Percentiles rank a stretch among this genome's conserved stretches.
Conservation (phyloP, 2,888 invertebrate species). For the Amphimallon solstitiale region DNA sequence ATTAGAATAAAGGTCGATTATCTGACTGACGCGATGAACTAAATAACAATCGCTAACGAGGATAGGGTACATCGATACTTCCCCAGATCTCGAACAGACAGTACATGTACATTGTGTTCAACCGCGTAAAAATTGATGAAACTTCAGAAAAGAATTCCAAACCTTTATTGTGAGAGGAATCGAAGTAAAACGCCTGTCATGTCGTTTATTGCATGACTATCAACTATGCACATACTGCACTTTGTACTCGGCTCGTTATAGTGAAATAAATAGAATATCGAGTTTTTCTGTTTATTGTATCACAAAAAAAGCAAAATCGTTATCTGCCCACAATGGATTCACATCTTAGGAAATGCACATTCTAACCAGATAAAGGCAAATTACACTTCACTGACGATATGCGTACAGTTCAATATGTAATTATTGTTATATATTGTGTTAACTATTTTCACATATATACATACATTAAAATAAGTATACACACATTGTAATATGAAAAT, state of each 20-base stretch:
- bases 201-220: slow-evolving; percentile 17
- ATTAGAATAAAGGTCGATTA: not conserved
- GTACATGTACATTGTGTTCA: slow-evolving; percentile 17
- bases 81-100: not conserved
- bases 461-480: not conserved
- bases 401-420: not conserved
- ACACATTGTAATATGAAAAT: too few relatives aligned
- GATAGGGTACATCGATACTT: not conserved
- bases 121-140: slow-evolving; percentile 17
- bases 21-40: not conserved
- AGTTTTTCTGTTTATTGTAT: slow-evolving; percentile 29
- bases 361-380: slow-evolving; percentile 14
- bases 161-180: slow-evolving; percentile 2
- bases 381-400: slow-evolving; percentile 9
- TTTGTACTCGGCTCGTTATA: slow-evolving; percentile 29
- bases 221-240: slow-evolving; percentile 14
- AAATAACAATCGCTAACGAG: not conserved
- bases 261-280: slow-evolving; percentile 23
- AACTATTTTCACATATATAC: not conserved
- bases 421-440: not conserved
- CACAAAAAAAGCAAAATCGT: slow-evolving; percentile 18
- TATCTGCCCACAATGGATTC: slow-evolving; percentile 33
- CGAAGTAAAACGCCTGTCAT: slow-evolving; percentile 14
- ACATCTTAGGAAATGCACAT: slow-evolving; percentile 25
- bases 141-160: slow-evolving; percentile 23